These are phyloP conservation scores for Boleophthalmus pectinirostris DNA, from an alignment of 2,113 vertebrate genomes.

Conservation along the genomic window DNA sequence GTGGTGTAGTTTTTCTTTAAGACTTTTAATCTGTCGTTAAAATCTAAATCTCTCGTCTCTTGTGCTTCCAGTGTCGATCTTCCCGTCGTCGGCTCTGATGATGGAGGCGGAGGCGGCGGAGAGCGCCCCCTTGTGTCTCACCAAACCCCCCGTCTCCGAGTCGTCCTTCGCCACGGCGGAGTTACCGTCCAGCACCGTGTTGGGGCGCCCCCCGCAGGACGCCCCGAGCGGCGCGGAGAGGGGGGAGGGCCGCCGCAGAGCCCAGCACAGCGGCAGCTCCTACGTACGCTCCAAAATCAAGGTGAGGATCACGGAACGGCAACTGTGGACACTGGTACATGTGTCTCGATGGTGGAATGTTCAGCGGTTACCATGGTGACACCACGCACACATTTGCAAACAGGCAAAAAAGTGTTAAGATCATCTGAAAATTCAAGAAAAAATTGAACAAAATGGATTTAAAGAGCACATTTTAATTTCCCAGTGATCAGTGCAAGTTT, in stretches of 20 bases:
- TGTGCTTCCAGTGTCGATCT: constrained; percentile 61
- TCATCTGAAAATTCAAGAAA: too few species aligned
- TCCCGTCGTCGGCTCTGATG: constrained; percentile 43
- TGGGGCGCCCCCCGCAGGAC: constrained; percentile 58
- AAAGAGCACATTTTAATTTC: too few species aligned
- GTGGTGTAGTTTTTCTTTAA: too few species aligned
- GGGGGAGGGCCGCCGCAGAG: constrained; percentile 56
- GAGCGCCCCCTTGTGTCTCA: constrained; percentile 64
- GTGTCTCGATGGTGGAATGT: too few species aligned
- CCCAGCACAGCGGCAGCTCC: constrained; percentile 36
- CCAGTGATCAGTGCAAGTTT: too few species aligned
- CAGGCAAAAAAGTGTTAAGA: too few species aligned
- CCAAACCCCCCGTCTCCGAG: constrained; percentile 35
- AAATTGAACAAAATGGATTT: too few species aligned
- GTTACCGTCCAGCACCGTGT: constrained; percentile 73
- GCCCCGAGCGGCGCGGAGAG: not conserved
- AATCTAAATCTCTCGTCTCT: too few species aligned
- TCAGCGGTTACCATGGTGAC: too few species aligned
- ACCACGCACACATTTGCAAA: too few species aligned
- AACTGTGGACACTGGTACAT: too few species aligned
- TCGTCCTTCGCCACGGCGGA: constrained; percentile 49
- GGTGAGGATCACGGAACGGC: constrained; percentile 50
- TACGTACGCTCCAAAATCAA: constrained; percentile 80
- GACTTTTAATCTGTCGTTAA: too few species aligned
- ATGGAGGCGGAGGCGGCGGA: constrained; percentile 74